Conservation (phyloP, 2,888 invertebrate species). For the Eristalis tenax region DNA sequence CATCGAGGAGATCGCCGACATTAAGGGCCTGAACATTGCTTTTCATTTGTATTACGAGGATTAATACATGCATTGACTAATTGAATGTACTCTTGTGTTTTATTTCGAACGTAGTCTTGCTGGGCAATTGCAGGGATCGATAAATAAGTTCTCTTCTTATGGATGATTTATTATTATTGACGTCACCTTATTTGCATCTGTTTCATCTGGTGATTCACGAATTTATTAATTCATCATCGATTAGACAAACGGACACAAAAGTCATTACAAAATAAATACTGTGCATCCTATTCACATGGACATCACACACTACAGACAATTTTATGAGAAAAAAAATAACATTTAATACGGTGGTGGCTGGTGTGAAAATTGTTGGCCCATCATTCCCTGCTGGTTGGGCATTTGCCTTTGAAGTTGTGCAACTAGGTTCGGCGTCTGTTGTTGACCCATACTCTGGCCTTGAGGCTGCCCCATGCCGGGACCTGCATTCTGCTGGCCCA, state of each 20-base stretch:
- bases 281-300: conserved; percentile 9
- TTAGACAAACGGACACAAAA: conserved; percentile 14
- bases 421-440: conserved; percentile 85
- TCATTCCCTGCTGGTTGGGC: conserved; percentile 78
- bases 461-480: conserved; percentile 77
- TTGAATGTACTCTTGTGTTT: neutral
- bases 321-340: neutral
- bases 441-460: conserved; percentile 81
- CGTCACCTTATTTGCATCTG: conserved; percentile 5
- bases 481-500: conserved; percentile 77
- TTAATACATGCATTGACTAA: neutral
- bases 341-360: conserved; percentile 81
- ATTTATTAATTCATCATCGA: neutral
- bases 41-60: conserved; percentile 45
- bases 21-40: conserved; percentile 29
- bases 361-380: conserved; percentile 81
- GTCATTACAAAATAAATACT: conserved; percentile 52
- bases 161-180: conserved; percentile 39
- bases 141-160: neutral
- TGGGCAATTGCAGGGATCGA: no score
- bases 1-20: conserved; percentile 34
- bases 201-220: neutral
- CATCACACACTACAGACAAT: conserved; percentile 7
- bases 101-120: neutral
- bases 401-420: conserved; percentile 86